A percentile compares a stretch with the other conserved stretches of the same genome.
Evolutionary conservation across 2,888 invertebrate genomes (phyloP).

Genomic region (Ochropacha duplaris): DNA sequence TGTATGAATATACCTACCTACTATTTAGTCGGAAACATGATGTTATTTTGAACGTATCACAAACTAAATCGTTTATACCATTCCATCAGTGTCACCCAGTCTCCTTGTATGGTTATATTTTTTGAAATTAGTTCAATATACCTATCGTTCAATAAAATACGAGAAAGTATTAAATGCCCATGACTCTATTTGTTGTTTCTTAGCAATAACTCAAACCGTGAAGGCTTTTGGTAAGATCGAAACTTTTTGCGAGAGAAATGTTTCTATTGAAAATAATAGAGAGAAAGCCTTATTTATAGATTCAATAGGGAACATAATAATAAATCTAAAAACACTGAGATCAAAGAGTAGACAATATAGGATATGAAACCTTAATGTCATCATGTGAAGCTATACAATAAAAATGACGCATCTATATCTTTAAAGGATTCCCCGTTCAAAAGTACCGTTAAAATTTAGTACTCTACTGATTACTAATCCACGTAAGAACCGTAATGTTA

Average conservation of each 20-base stretch:
- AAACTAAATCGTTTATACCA: not conserved
- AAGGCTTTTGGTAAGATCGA: too few relatives aligned
- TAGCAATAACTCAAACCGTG: too few relatives aligned
- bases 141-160: too few relatives aligned
- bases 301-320: not conserved
- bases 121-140: too few relatives aligned
- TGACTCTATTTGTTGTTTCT: too few relatives aligned
- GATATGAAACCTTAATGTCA: not conserved
- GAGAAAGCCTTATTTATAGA: too few relatives aligned
- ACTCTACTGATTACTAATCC: slow-evolving; percentile 9
- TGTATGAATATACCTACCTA: slow-evolving; percentile 14
- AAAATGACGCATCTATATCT: slow-evolving; percentile 26
- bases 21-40: not conserved
- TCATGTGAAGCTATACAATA: slow-evolving; percentile 10
- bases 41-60: not conserved
- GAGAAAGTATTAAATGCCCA: too few relatives aligned
- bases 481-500: not conserved
- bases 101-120: too few relatives aligned
- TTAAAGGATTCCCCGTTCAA: slow-evolving; percentile 28
- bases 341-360: not conserved
- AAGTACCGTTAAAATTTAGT: slow-evolving; percentile 24
- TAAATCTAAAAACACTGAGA: not conserved
- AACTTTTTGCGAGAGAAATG: too few relatives aligned
- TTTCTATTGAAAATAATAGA: too few relatives aligned
- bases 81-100: too few relatives aligned